A percentile compares a stretch with the other conserved stretches of the same genome.
These are phyloP conservation scores for Charina bottae DNA, from an alignment of 2,113 vertebrate genomes.

Conservation along the genomic window DNA sequence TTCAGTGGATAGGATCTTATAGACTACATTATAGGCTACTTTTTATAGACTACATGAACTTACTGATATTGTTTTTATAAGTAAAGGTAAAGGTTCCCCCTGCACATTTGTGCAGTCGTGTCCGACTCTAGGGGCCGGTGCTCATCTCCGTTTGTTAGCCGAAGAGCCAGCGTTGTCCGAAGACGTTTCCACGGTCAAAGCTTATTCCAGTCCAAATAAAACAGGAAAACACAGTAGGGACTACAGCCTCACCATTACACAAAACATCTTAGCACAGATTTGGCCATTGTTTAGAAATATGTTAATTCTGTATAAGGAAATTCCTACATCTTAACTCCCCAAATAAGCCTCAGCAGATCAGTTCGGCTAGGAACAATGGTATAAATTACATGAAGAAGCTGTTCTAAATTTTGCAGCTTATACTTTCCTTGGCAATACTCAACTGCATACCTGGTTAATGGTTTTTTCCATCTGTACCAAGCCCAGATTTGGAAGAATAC, in stretches of 20 bases:
- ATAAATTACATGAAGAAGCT: not conserved
- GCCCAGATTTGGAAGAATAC: constrained; percentile 89
- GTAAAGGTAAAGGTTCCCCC: no score
- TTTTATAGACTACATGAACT: no score
- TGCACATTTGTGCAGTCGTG: no score
- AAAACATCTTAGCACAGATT: constrained; percentile 21
- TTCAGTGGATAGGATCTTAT: no score
- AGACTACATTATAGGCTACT: no score
- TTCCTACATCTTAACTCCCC: constrained; percentile 20
- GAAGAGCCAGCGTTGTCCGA: no score
- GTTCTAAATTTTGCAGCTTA: not conserved
- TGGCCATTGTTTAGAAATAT: constrained; percentile 7
- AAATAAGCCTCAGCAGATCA: constrained; percentile 17
- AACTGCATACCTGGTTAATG: constrained; percentile 87
- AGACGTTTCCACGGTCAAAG: no score
- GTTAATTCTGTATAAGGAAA: not conserved
- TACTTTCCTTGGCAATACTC: not conserved
- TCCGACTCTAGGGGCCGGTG: no score
- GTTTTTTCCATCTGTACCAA: constrained; percentile 98
- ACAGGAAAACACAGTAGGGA: not conserved
- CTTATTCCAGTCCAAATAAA: not conserved
- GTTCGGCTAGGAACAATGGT: not conserved
- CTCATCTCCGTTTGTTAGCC: no score
- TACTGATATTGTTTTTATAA: no score
- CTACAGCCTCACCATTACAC: not conserved